These are phyloP conservation scores for Regulus satrapa DNA, from an alignment of 2,113 vertebrate genomes.

Conservation along the genomic window DNA sequence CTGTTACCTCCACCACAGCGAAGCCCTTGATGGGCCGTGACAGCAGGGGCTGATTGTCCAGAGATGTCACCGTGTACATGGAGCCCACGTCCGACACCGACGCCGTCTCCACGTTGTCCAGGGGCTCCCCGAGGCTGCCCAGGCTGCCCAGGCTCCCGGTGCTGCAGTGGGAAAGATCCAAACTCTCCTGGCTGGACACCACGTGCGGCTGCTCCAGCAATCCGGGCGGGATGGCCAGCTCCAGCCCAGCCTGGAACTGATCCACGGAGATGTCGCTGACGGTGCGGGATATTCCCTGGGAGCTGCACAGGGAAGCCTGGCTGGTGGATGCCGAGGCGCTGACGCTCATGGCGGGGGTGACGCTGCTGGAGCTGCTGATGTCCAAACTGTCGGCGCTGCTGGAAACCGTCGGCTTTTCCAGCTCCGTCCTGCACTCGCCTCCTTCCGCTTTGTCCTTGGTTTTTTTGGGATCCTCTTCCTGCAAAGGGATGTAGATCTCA, in stretches of 20 bases:
- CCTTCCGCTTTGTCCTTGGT: constrained; percentile 78
- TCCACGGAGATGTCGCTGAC: constrained; percentile 87
- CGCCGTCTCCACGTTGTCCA: constrained; percentile 82
- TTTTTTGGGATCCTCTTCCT: constrained; percentile 88
- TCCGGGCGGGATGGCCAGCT: constrained; percentile 74
- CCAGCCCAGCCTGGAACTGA: constrained; percentile 77
- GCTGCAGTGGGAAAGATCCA: constrained; percentile 92
- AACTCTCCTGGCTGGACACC: constrained; percentile 94
- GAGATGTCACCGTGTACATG: constrained; percentile 85
- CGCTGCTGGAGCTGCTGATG: constrained; percentile 87
- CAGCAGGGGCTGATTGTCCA: constrained; percentile 81
- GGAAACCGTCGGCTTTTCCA: constrained; percentile 72
- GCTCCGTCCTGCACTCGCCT: constrained; percentile 76
- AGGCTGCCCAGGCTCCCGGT: constrained; percentile 92
- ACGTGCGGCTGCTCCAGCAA: constrained; percentile 83
- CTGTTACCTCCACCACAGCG: constrained; percentile 91
- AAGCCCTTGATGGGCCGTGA: constrained; percentile 92
- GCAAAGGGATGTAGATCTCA: constrained; percentile 92
- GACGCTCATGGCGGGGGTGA: constrained; percentile 87
- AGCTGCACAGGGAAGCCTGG: constrained; percentile 93
- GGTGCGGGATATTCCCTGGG: constrained; percentile 86
- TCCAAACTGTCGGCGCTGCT: constrained; percentile 84
- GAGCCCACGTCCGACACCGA: constrained; percentile 86
- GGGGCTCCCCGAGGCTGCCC: constrained; percentile 87
- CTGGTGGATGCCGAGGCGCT: constrained; percentile 90